Evolutionary conservation across 2,797 vertebrate genomes (phyloP), one percentile per base, ranked within the genome.

Genomic region (Microchirus variegatus): DNA sequence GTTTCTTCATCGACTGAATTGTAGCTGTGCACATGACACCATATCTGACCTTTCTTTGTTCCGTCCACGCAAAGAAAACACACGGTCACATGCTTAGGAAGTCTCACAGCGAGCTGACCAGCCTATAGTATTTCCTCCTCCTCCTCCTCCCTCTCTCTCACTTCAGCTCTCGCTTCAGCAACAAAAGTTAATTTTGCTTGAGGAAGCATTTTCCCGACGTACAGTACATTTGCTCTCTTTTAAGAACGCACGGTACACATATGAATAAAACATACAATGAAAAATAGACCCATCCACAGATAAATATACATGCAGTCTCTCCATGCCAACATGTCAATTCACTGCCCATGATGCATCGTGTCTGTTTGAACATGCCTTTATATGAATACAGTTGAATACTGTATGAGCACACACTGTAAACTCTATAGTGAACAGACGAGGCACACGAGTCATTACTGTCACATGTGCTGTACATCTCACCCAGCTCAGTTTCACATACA

Each of bases 241-340:
- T 70, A 60, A 55, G 15, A 36, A 75, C 64, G 55, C 55, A n/a
- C 59, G 77, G 70, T 75, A 36, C n/a, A 0, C 14, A 18, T 57
- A 87, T 87, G 37, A 88, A 89, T 85, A 82, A 90, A 88, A 87
- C 73, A 90, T 77, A 75, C 62, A 70, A 67, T 81, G 75, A 82
- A 78, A 86, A 88, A 81, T 80, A 88, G 80, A 80, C 48, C 48
- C 0, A 80, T 60, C 19, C 49, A 72, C 51, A 57, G 56, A 61
- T 22, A 22, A 22, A 22, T 22, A 40, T 26, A n/a, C n/a, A n/a
- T n/a, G n/a, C n/a, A 37, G 49, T 10, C 38, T 59, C 52, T 61
- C 4, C 26, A 4, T 77, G 19, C 19, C 19, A 22, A 22, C 66
- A 38, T 55, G 57, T 59, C 60, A 78, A 44, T 31, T 61, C 26